A percentile compares a stretch with the other conserved stretches of the same genome.
These are phyloP conservation scores for Pteronotus mesoamericanus DNA, from an alignment of 2,797 vertebrate genomes.

Conservation along the genomic window DNA sequence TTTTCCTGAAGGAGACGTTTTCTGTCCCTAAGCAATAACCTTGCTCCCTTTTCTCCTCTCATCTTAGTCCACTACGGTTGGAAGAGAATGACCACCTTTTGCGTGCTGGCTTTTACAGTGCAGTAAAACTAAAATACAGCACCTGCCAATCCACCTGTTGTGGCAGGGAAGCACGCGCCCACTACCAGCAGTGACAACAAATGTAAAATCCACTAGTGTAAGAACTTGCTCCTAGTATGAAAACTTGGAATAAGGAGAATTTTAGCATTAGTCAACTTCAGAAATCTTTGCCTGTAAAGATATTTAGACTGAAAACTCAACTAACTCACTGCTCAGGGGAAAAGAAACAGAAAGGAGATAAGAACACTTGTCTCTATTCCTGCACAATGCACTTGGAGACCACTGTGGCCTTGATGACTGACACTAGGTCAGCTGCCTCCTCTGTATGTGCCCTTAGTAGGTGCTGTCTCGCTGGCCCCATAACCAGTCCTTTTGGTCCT, in stretches of 20 bases:
- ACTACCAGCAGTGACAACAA: not conserved
- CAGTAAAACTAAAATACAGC: not conserved
- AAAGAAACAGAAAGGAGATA: not conserved
- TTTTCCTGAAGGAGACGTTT: not conserved
- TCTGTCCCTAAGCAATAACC: not conserved
- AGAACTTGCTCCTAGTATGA: not conserved
- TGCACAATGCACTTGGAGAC: not conserved
- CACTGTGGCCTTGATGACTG: not conserved
- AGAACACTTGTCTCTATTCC: not conserved
- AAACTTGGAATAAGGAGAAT: not conserved
- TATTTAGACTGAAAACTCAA: not conserved
- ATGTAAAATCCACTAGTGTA: not conserved
- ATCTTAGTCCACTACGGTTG: not conserved
- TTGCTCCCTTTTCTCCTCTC: not conserved
- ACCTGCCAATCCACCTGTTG: not conserved
- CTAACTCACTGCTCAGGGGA: not conserved
- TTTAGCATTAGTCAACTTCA: not conserved
- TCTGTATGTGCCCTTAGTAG: not conserved
- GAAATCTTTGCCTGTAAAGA: slow-evolving; percentile 12
- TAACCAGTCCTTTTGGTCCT: slow-evolving; percentile 20
- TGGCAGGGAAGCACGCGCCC: not conserved
- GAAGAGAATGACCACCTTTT: not conserved
- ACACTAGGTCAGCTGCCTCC: not conserved
- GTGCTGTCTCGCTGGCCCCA: not conserved
- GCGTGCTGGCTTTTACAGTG: not conserved